A percentile compares a stretch with the other conserved stretches of the same genome.
These are phyloP conservation scores for Chondrilla cf. caribensis DNA, from an alignment of 37 sponge, comb jelly and placozoan genomes.

Conservation along the genomic window DNA sequence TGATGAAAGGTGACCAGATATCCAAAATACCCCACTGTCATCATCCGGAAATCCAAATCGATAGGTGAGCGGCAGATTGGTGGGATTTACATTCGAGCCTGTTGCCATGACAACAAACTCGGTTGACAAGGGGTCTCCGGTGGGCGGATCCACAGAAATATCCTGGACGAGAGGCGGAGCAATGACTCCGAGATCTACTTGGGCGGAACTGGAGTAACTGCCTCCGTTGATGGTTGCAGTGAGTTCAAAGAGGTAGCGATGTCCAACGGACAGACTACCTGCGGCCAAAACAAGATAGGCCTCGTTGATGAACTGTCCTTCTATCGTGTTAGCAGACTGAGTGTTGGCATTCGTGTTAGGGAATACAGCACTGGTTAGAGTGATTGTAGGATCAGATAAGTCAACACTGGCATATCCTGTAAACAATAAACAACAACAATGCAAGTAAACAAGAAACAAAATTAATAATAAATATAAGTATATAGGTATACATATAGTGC, in stretches of 20 bases:
- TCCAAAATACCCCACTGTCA: conserved; percentile 24
- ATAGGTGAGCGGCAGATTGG: conserved; percentile 42
- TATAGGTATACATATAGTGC: too few species aligned
- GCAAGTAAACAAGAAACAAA: neutral
- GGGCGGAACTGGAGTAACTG: conserved; percentile 4
- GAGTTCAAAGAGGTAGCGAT: conserved; percentile 48
- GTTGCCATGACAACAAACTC: conserved; percentile 27
- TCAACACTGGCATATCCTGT: conserved; percentile 53
- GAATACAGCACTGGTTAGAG: conserved; percentile 19
- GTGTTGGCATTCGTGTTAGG: neutral
- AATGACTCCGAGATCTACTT: conserved; percentile 22
- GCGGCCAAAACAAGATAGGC: conserved; percentile 46
- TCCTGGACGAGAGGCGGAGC: conserved; percentile 21
- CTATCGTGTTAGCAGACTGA: neutral
- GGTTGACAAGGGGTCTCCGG: conserved; percentile 51
- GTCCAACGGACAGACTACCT: conserved; percentile 14
- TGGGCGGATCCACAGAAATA: conserved; percentile 32
- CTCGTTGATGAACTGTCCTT: neutral
- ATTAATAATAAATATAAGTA: neutral
- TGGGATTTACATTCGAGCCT: conserved; percentile 1
- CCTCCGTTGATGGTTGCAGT: conserved; percentile 30
- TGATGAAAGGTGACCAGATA: conserved; percentile 36
- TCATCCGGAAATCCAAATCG: conserved; percentile 50
- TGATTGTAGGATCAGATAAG: neutral
- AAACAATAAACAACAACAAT: neutral